These are phyloP conservation scores for Hemicentrotus pulcherrimus DNA, from an alignment of 35 echinoderm and acorn worm species.

Conservation along the genomic window DNA sequence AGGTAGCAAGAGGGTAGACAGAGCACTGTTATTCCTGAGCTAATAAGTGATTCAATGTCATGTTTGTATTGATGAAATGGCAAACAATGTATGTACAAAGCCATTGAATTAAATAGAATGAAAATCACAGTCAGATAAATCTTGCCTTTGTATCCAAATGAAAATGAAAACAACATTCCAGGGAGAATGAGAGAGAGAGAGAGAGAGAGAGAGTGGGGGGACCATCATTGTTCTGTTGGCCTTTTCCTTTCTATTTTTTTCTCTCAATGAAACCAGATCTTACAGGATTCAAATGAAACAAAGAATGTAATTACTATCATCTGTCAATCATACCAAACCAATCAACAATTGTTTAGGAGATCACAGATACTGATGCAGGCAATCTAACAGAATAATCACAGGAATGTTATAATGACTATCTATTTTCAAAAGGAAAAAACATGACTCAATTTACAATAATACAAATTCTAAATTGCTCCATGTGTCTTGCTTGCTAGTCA, in stretches of 20 bases:
- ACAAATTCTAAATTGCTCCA: slow-evolving; percentile 3
- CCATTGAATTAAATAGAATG: too few species aligned
- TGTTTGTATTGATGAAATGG: too few species aligned
- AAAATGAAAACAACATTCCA: too few species aligned
- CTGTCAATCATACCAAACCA: background rate
- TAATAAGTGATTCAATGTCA: too few species aligned
- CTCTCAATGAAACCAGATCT: background rate
- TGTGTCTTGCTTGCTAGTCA: background rate
- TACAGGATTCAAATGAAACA: background rate
- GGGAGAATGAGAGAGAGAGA: too few species aligned
- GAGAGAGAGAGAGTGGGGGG: background rate
- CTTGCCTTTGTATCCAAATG: too few species aligned
- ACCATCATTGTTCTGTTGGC: background rate
- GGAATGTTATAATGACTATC: background rate
- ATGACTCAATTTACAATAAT: background rate
- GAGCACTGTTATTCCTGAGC: too few species aligned
- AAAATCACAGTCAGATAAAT: too few species aligned
- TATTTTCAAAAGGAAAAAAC: background rate
- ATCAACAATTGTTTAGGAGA: background rate
- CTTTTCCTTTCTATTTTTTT: background rate
- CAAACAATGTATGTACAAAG: too few species aligned
- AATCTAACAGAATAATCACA: background rate
- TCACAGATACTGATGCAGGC: background rate
- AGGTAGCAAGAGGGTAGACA: too few species aligned
- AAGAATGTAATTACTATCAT: background rate